These are phyloP conservation scores for Athetis lepigone DNA, from an alignment of 2,888 invertebrate genomes.

Conservation along the genomic window DNA sequence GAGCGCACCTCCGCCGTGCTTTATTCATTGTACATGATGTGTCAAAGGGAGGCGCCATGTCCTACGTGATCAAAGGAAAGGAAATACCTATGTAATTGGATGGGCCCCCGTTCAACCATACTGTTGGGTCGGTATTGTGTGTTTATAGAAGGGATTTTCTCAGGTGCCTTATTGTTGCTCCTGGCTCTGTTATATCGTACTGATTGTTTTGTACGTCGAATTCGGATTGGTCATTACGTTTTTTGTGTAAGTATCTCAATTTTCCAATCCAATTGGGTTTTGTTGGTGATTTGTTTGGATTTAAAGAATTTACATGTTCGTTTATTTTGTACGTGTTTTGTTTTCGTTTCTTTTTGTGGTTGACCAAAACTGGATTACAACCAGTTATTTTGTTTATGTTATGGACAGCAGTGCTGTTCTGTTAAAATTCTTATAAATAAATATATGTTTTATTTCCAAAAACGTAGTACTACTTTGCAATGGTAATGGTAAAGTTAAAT, in stretches of 20 bases:
- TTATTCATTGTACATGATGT: constrained; percentile 45
- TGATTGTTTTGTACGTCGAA: constrained; percentile 39
- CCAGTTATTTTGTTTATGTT: not conserved
- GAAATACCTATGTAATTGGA: constrained; percentile 58
- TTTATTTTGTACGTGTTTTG: not conserved
- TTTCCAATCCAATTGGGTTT: not conserved
- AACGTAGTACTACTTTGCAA: too few species aligned
- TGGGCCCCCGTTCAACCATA: constrained; percentile 47
- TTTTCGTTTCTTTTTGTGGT: not conserved
- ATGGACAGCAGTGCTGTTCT: not conserved
- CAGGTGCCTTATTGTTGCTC: constrained; percentile 39
- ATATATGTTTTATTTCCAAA: too few species aligned
- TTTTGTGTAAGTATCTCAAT: constrained; percentile 7
- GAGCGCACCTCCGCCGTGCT: constrained; percentile 18
- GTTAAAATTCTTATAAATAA: too few species aligned
- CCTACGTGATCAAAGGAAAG: constrained; percentile 66
- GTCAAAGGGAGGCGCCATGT: constrained; percentile 52
- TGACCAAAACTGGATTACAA: not conserved
- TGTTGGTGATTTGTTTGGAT: not conserved
- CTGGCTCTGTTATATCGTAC: constrained; percentile 24
- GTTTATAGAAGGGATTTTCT: constrained; percentile 51
- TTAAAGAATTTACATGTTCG: not conserved
- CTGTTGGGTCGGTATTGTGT: constrained; percentile 46
- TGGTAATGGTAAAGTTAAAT: too few species aligned
- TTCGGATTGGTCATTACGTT: constrained; percentile 13